These are phyloP conservation scores for Anas capensis DNA, from an alignment of 2,797 vertebrate genomes.

Conservation along the genomic window DNA sequence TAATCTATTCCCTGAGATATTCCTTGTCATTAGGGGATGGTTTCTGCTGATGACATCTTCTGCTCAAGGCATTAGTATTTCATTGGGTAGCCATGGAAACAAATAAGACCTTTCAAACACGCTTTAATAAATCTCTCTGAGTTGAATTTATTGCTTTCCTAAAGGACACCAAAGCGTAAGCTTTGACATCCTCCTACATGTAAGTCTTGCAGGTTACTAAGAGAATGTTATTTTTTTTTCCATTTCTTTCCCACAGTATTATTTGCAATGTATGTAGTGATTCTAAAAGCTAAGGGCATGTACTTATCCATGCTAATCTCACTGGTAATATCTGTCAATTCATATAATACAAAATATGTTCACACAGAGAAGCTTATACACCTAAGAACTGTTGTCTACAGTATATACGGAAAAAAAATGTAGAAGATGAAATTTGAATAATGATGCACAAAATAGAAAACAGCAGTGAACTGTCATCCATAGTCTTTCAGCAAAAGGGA, in stretches of 20 bases:
- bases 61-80: conserved; percentile 46
- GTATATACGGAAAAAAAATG: background rate
- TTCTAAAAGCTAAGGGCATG: background rate
- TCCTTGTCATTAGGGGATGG: conserved; percentile 25
- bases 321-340: background rate
- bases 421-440: conserved; percentile 48
- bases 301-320: background rate
- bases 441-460: conserved; percentile 44
- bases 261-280: background rate
- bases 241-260: background rate
- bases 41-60: conserved; percentile 36
- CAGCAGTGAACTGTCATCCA: background rate
- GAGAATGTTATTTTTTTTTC: background rate
- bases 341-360: background rate
- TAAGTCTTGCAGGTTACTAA: background rate
- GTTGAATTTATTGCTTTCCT: conserved; percentile 40
- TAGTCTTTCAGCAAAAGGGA: conserved; percentile 6
- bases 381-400: conserved; percentile 30
- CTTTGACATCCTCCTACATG: conserved; percentile 13
- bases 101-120: conserved; percentile 48
- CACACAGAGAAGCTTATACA: background rate
- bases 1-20: conserved; percentile 42
- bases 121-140: conserved; percentile 23
- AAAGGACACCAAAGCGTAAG: conserved; percentile 16
- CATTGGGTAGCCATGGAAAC: conserved; percentile 61